A percentile compares a stretch with the other conserved stretches of the same genome.
phyloP scores from a whole-genome alignment of 2,797 vertebrate genomes.

The Bufotes viridis region DNA sequence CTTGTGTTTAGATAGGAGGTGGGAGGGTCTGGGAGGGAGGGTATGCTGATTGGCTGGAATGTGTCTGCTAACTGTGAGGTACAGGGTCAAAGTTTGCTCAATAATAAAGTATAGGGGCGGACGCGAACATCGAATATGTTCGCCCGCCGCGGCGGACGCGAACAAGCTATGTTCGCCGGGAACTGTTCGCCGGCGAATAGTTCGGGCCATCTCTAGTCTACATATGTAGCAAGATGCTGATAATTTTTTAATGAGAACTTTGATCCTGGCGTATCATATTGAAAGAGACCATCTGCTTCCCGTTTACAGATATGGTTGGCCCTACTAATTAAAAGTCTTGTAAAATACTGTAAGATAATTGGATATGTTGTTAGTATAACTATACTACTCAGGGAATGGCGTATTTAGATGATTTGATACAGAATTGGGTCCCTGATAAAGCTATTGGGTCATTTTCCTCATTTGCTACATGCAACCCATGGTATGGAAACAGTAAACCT shows the following conservation, averaged over 20 bases:
- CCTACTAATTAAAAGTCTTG: not conserved
- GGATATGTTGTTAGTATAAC: not conserved
- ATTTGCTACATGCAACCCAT: not conserved
- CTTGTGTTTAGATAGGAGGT: no score
- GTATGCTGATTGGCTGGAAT: no score
- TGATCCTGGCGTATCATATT: not conserved
- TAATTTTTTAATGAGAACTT: not conserved
- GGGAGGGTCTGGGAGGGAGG: no score
- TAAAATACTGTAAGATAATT: not conserved
- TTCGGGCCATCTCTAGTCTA: no score
- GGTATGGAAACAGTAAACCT: not conserved
- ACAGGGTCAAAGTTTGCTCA: no score
- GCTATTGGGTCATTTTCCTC: not conserved
- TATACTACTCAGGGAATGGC: not conserved
- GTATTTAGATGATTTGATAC: not conserved
- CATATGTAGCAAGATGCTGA: not conserved
- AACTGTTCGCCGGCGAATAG: no score
- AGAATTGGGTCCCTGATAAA: not conserved
- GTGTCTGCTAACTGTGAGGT: no score
- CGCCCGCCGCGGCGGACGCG: no score
- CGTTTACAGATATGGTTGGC: not conserved
- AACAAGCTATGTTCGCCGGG: no score
- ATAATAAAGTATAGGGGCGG: no score
- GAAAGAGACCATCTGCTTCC: not conserved
- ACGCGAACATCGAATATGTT: no score